These are phyloP conservation scores for Corydoras sp. DNA, from an alignment of 2,113 vertebrate species.

Conservation along the genomic window DNA sequence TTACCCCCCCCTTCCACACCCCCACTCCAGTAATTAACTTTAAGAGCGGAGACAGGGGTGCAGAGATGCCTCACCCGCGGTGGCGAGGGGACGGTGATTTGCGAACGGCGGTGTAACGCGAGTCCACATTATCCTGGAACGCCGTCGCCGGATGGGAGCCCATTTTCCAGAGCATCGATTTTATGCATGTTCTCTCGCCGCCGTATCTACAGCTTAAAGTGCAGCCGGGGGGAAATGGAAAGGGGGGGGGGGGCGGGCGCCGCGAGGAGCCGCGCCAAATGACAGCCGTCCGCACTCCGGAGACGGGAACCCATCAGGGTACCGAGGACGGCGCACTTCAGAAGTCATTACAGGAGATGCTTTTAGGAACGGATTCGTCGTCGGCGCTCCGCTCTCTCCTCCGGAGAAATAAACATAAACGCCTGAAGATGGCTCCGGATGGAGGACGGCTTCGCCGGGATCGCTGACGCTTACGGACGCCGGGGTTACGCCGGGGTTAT, in stretches of 20 bases:
- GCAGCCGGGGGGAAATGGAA: not conserved
- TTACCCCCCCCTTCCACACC: too few relatives aligned
- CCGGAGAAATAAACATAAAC: slow-evolving; percentile 24
- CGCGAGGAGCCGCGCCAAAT: slow-evolving; percentile 12
- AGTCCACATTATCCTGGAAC: not conserved
- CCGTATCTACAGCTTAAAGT: slow-evolving; percentile 12
- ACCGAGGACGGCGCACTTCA: slow-evolving; percentile 2
- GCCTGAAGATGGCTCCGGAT: not conserved
- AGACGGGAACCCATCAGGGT: slow-evolving; percentile 25
- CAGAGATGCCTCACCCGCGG: too few relatives aligned
- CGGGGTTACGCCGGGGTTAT: not conserved
- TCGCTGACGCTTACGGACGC: not conserved
- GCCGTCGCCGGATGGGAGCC: not conserved
- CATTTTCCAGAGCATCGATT: not conserved
- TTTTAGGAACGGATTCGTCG: slow-evolving; percentile 2
- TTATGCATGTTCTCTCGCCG: not conserved
- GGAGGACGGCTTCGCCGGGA: not conserved
- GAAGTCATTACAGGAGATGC: slow-evolving; percentile 23
- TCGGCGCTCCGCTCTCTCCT: not conserved
- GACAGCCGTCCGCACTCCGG: slow-evolving; percentile 26
- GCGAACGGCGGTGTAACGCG: not conserved
- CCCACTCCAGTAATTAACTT: too few relatives aligned
- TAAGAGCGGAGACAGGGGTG: too few relatives aligned
- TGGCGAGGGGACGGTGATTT: too few relatives aligned
- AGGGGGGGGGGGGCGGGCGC: slow-evolving; percentile 1